Conservation (phyloP, 2,888 invertebrate species). For the Oscheius onirici region DNA sequence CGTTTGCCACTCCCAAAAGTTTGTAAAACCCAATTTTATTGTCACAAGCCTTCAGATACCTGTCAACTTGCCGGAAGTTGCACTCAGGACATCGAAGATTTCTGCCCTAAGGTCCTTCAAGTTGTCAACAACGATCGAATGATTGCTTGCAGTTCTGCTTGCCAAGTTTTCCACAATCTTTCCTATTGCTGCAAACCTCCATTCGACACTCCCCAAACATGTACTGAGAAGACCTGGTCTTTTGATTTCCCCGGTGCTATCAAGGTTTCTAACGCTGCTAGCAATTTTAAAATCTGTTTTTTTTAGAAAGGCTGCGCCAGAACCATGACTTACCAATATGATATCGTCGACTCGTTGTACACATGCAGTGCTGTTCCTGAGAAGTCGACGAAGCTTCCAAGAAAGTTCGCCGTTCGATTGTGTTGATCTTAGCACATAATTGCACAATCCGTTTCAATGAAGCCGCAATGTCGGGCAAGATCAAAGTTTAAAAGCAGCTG, state of each 20-base stretch:
- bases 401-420: conserved; percentile 17
- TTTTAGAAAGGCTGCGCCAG: conserved; percentile 12
- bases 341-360: not conserved
- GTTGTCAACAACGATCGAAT: not conserved
- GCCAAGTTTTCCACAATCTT: not conserved
- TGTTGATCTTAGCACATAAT: conserved; percentile 11
- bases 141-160: conserved; percentile 16
- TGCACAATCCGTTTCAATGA: not conserved
- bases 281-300: not conserved
- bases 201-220: conserved; percentile 1
- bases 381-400: not conserved
- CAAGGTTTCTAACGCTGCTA: not conserved
- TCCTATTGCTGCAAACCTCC: conserved; percentile 8
- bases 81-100: not conserved
- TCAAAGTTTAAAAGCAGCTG: conserved; percentile 13
- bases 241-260: conserved; percentile 5
- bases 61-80: conserved; percentile 7
- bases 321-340: conserved; percentile 14
- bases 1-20: not conserved
- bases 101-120: not conserved
- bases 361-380: not conserved
- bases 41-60: not conserved
- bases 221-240: conserved; percentile 8
- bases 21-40: not conserved
- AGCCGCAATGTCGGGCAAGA: conserved; percentile 6